These are phyloP conservation scores for Cossypha dichroa DNA, from an alignment of 2,797 vertebrate species.

Conservation along the genomic window DNA sequence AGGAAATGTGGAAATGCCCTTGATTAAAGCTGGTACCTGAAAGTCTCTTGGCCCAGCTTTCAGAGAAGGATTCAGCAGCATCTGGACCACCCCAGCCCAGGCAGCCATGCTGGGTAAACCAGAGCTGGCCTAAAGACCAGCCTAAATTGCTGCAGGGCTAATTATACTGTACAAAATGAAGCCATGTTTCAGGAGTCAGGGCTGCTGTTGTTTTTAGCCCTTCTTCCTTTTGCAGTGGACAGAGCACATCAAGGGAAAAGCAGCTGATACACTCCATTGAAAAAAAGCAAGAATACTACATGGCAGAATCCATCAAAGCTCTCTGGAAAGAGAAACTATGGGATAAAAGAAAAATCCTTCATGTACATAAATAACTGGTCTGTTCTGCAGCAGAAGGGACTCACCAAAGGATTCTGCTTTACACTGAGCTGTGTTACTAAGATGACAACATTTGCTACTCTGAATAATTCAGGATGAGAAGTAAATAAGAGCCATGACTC, in stretches of 20 bases:
- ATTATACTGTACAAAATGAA: not conserved
- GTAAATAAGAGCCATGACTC: conserved; percentile 40
- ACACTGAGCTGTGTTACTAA: not conserved
- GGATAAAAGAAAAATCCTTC: not conserved
- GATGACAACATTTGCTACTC: conserved; percentile 19
- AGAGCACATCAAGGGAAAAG: not conserved
- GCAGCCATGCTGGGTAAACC: not conserved
- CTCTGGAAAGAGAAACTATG: not conserved
- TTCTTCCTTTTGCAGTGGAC: not conserved
- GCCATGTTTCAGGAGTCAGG: not conserved
- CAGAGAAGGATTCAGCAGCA: not conserved
- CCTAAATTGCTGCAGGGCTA: not conserved
- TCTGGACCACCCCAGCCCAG: not conserved
- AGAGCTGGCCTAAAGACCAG: not conserved
- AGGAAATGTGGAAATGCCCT: not conserved
- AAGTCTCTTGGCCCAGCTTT: not conserved
- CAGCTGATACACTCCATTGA: not conserved
- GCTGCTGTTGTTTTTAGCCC: not conserved
- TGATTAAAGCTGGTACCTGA: not conserved
- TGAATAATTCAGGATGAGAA: conserved; percentile 43
- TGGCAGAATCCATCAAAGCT: not conserved
- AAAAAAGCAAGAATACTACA: not conserved
- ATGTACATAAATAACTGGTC: not conserved
- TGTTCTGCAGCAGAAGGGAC: not conserved
- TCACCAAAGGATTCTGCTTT: not conserved